phyloP scores from a whole-genome alignment of 2,888 invertebrate genomes.

The Tenthredo scrophulariae region DNA sequence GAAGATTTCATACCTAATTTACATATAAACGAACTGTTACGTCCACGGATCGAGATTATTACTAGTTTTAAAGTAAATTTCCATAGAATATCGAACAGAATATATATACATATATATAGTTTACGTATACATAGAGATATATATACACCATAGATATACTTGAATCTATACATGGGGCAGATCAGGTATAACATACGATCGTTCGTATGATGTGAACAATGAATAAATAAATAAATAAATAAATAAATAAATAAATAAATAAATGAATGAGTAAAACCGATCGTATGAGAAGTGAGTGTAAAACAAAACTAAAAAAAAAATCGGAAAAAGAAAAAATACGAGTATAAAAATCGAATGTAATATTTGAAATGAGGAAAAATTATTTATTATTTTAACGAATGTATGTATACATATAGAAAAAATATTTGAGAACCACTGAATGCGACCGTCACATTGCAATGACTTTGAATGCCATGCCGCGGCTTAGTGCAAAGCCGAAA shows the following conservation, averaged over 20 bases:
- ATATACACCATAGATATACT: not conserved
- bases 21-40: constrained; percentile 72
- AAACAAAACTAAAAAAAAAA: no score
- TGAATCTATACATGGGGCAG: not conserved
- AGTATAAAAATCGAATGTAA: no score
- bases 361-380: not conserved
- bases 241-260: no score
- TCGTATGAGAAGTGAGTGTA: no score
- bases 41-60: constrained; percentile 51
- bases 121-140: no score
- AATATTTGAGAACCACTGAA: not conserved
- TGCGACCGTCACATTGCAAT: not conserved
- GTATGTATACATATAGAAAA: not conserved
- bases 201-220: no score
- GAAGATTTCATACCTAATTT: constrained; percentile 61
- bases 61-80: constrained; percentile 49
- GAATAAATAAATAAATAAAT: no score
- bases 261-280: no score
- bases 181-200: no score
- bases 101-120: constrained; percentile 2
- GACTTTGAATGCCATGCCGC: not conserved
- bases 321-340: no score
- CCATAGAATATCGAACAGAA: constrained; percentile 25
- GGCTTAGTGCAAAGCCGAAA: not conserved
- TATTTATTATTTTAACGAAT: not conserved